Percentiles rank a stretch among this genome's conserved stretches.
Evolutionary conservation across 2,888 invertebrate genomes (phyloP).

Genomic region (Macrosoma leucophasiata): DNA sequence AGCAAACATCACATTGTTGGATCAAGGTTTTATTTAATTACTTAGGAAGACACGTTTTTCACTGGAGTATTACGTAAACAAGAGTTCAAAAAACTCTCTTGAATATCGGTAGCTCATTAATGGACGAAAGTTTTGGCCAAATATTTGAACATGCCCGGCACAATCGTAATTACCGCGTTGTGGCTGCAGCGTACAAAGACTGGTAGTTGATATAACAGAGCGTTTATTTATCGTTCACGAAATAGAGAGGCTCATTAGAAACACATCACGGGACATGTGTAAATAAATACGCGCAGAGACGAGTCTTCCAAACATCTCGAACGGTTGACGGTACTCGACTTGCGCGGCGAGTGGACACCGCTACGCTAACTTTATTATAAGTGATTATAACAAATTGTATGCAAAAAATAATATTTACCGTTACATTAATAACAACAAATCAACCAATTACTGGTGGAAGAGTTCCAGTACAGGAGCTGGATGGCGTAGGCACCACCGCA

Average conservation of each 20-base stretch:
- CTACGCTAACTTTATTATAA: too few relatives aligned
- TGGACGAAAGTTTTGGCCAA: slow-evolving; percentile 66
- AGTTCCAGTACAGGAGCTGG: too few relatives aligned
- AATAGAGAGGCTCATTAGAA: slow-evolving; percentile 61
- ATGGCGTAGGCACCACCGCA: too few relatives aligned
- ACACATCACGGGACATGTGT: slow-evolving; percentile 65
- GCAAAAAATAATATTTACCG: too few relatives aligned
- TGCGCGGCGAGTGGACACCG: too few relatives aligned
- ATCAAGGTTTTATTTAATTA: slow-evolving; percentile 43
- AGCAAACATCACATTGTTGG: slow-evolving; percentile 48
- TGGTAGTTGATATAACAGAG: slow-evolving; percentile 65
- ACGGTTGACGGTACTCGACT: slow-evolving; percentile 51
- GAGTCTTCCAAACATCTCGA: slow-evolving; percentile 53
- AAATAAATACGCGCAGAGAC: slow-evolving; percentile 58
- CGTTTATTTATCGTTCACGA: slow-evolving; percentile 46
- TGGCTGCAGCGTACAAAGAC: slow-evolving; percentile 54
- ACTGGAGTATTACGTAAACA: slow-evolving; percentile 53
- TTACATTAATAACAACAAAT: too few relatives aligned
- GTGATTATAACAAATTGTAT: too few relatives aligned
- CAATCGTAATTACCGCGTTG: slow-evolving; percentile 60
- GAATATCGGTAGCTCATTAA: slow-evolving; percentile 70
- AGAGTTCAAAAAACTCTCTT: slow-evolving; percentile 48
- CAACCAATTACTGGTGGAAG: too few relatives aligned
- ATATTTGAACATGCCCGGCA: slow-evolving; percentile 63
- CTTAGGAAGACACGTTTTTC: slow-evolving; percentile 49